Base-by-base conservation (phyloP, 2,888 invertebrate species). In the Lepidonotus clava region DNA sequence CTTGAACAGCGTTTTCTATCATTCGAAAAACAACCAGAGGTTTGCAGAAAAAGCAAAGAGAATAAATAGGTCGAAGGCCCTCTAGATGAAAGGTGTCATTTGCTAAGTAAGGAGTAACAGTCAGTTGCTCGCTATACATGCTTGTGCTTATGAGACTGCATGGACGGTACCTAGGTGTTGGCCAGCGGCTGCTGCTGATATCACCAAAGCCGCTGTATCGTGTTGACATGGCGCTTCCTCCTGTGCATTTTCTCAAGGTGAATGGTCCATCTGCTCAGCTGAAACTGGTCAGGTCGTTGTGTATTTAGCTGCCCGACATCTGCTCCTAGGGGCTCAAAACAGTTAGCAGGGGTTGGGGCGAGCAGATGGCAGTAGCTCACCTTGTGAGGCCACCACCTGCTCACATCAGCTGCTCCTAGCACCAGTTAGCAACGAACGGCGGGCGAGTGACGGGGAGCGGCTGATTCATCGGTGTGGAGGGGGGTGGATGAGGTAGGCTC, bases 301-400 rank as follows among this genome's bases (percentile, higher is more conserved):
- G 61, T 61, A 61, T n/a, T n/a, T 32, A 61, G 61, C 61, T 61
- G 61, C 61, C 28, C 28, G 28, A 24, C 61, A 61, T 61, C 61
- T 61, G 61, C 61, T 28, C 61, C 61, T 4, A n/a, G n/a, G n/a
- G n/a, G n/a, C n/a, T n/a, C n/a, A n/a, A n/a, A n/a, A n/a, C n/a
- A n/a, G n/a, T n/a, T n/a, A n/a, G n/a, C n/a, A n/a, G n/a, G n/a
- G 61, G 11, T 32, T 28, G 61, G 24, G 71, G 18, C n/a, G 71
- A 71, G 71, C 71, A 71, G 34, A 1, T 71, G 14, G 4, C 36
- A 71, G 34, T 18, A 38, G 34, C 71, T 71, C 71, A 71, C 71
- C 36, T 34, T 38, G 14, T 71, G 71, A 71, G 71, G 38, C 71
- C 71, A 71, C 28, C 61, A 61, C 28, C 61, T 61, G 61, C 61